Evolutionary conservation across 2,888 invertebrate genomes (phyloP).

Genomic region (Callimorpha dominula): DNA sequence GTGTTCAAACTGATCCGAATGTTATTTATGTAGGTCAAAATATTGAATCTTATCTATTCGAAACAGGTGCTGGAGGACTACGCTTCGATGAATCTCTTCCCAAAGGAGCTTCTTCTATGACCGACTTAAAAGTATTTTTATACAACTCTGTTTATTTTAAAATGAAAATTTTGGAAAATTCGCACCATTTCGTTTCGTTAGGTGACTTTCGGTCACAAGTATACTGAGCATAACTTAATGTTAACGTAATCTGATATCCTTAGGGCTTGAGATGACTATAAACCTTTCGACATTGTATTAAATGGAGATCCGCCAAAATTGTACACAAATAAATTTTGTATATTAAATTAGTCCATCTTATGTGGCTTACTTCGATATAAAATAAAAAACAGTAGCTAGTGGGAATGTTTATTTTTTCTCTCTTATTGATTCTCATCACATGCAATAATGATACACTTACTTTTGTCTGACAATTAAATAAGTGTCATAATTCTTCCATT

Average conservation of each 20-base stretch:
- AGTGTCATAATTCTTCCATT: no score
- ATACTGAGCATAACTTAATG: background rate
- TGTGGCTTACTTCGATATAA: no score
- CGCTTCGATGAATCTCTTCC: slow-evolving; percentile 93
- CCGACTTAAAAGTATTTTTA: slow-evolving; percentile 42
- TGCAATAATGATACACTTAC: no score
- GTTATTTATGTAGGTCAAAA: background rate
- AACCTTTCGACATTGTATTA: background rate
- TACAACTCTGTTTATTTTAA: slow-evolving; percentile 29
- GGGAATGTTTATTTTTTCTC: no score
- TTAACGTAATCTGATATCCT: background rate
- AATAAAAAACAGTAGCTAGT: no score
- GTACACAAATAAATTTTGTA: no score
- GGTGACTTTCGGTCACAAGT: slow-evolving; percentile 23
- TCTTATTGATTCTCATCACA: no score
- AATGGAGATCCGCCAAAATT: no score
- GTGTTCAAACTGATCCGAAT: background rate
- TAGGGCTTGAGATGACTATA: background rate
- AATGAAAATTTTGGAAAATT: slow-evolving; percentile 16
- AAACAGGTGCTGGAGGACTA: slow-evolving; percentile 93
- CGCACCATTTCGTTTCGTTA: slow-evolving; percentile 25
- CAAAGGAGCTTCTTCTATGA: slow-evolving; percentile 89
- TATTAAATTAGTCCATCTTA: no score
- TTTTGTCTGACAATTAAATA: no score
- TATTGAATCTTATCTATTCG: slow-evolving; percentile 10